Percentiles rank a stretch among this genome's conserved stretches.
Conservation (phyloP, 2,113 vertebrate genomes). For the Nanorana parkeri region DNA sequence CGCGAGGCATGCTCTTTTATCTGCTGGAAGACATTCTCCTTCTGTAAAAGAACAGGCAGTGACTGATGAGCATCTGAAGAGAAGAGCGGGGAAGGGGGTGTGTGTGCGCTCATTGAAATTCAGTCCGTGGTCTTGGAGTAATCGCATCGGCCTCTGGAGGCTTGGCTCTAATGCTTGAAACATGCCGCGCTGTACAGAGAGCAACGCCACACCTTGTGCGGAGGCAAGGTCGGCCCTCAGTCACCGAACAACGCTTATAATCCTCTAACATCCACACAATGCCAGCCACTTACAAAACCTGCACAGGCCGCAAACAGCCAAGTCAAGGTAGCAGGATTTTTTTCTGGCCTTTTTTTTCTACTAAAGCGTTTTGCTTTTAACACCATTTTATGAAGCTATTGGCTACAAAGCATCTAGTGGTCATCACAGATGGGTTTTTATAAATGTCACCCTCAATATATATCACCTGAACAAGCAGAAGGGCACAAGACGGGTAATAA, state of each 20-base stretch:
- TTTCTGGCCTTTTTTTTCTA: too few species aligned
- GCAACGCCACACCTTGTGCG: background rate
- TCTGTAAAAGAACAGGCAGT: background rate
- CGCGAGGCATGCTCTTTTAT: background rate
- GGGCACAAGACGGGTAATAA: background rate
- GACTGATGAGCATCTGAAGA: background rate
- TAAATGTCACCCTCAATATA: too few species aligned
- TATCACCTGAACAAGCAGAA: background rate
- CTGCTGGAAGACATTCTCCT: background rate
- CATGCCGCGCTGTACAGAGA: background rate
- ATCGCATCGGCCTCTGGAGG: constrained; percentile 61
- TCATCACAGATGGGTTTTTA: too few species aligned
- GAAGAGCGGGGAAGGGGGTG: background rate
- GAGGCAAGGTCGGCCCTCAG: background rate
- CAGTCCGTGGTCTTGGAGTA: constrained; percentile 60
- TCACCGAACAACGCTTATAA: background rate
- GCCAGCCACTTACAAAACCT: too few species aligned
- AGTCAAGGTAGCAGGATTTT: too few species aligned
- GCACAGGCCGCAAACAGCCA: too few species aligned
- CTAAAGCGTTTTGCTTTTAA: background rate
- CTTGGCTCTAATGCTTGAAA: background rate
- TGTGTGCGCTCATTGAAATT: constrained; percentile 62
- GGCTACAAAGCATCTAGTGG: background rate
- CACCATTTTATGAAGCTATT: background rate
- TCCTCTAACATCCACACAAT: background rate